phyloP scores from a whole-genome alignment of 2,113 vertebrate genomes.

The Sapayoa aenigma region DNA sequence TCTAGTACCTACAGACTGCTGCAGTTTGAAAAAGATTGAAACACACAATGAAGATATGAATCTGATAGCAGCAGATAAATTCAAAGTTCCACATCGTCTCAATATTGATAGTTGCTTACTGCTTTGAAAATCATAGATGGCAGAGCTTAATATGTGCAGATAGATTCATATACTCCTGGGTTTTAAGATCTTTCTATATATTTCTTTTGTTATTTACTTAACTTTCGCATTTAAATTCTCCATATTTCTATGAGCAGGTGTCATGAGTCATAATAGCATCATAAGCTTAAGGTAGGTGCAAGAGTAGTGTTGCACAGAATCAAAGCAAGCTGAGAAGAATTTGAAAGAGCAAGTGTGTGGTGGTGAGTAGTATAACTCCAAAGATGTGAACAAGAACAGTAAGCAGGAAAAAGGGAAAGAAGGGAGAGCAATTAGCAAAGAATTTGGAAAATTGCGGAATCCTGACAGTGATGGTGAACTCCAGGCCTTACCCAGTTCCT shows the following conservation, averaged over 20 bases:
- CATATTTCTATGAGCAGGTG: not conserved
- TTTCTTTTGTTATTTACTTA: not conserved
- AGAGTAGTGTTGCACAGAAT: not conserved
- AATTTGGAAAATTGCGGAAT: not conserved
- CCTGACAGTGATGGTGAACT: not conserved
- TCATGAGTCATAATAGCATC: not conserved
- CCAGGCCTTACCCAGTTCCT: not conserved
- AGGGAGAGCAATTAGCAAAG: not conserved
- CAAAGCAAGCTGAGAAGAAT: not conserved
- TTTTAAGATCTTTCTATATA: not conserved
- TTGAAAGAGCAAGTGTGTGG: rapidly evolving
- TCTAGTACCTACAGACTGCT: not conserved
- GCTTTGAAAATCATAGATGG: not conserved
- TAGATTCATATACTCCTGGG: not conserved
- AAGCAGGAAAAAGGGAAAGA: not conserved
- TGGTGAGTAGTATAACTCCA: not conserved
- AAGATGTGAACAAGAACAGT: not conserved
- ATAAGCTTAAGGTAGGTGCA: not conserved
- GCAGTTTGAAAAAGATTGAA: not conserved
- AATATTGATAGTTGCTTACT: not conserved
- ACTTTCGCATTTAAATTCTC: not conserved
- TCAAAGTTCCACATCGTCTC: not conserved
- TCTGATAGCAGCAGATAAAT: not conserved
- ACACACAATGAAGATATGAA: not conserved
- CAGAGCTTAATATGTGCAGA: not conserved